Base-by-base conservation (phyloP, 2,113 vertebrate species). In the Axis porcinus region DNA sequence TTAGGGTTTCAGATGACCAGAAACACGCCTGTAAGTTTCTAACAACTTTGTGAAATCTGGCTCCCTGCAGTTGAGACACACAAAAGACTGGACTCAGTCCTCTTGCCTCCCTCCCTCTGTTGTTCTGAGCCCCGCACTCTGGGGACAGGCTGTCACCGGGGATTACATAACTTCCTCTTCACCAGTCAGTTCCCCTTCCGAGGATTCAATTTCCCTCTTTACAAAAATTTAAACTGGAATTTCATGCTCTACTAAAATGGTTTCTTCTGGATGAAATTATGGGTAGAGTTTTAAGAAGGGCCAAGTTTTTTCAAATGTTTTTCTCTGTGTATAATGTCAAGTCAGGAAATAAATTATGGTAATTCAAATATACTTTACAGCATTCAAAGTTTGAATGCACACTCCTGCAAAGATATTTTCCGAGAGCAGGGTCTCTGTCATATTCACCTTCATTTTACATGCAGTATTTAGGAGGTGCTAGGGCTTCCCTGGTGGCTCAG, bases 121-220 rank as follows among this genome's bases (percentile, higher is more conserved):
- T 62, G 62, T 60, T 70, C 67, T 85, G 86, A 90, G 85, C 81
- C 67, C 67, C 23, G 36, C 36, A 74, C 36, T 95, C 43, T 50
- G 60, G 40, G 87, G 30, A 88, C 27, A 91, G 60, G 62, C 70
- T 94, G 52, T 93, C 50, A 95, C 27, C 30, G 93, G 79, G 60
- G 60, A 54, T 94, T 84, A 82, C 28, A 83, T 79, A 96, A 96
- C 95, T 97, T 97, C 97, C 95, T 97, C 87, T 95, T 97, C 19
- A 94, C 33, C 25, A 95, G 76, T 33, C 50, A 96, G 86, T 96
- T 98, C 95, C 87, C 93, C 62, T 97, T 95, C 92, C 33, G 33
- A 30, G 70, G 74, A 85, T 79, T 82, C 23, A 89, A 74, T n/a
- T 55, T 78, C 30, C 58, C 45, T 25, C 62, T 60, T 88, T 23